phyloP scores from a whole-genome alignment of 1,140 invertebrate species.

The Diorhabda sublineata region DNA sequence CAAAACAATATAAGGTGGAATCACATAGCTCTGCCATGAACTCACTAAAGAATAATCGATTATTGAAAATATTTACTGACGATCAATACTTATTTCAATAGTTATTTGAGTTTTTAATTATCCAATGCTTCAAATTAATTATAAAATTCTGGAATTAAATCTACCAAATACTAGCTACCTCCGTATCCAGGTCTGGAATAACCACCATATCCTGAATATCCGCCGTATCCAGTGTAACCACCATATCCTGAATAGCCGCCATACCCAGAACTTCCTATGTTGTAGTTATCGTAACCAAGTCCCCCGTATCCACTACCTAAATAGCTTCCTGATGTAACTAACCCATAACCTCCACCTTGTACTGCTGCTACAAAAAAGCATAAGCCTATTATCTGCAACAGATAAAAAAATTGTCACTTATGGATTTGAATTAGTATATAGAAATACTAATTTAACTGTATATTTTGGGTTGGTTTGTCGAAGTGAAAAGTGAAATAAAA shows the following conservation, averaged over 20 bases:
- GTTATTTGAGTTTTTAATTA: too few relatives aligned
- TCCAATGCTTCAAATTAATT: background rate
- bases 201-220: background rate
- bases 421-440: too few relatives aligned
- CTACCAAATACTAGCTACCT: background rate
- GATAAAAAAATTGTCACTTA: background rate
- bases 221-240: conserved; percentile 10
- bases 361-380: conserved; percentile 10
- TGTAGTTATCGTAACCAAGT: conserved; percentile 3
- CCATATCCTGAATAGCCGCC: background rate
- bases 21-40: too few relatives aligned
- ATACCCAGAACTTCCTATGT: background rate
- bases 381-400: conserved; percentile 8
- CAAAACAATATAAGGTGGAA: too few relatives aligned
- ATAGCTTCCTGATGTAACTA: background rate
- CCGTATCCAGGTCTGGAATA: conserved; percentile 3
- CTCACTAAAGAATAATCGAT: too few relatives aligned
- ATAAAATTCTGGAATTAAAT: background rate
- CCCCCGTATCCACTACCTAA: background rate
- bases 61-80: too few relatives aligned
- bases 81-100: too few relatives aligned
- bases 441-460: too few relatives aligned
- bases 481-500: too few relatives aligned
- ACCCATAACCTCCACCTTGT: conserved; percentile 9
- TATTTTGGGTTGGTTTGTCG: too few relatives aligned